A percentile compares a stretch with the other conserved stretches of the same genome.
Conservation (phyloP, 2,888 invertebrate species). For the Halictus ligatus region DNA sequence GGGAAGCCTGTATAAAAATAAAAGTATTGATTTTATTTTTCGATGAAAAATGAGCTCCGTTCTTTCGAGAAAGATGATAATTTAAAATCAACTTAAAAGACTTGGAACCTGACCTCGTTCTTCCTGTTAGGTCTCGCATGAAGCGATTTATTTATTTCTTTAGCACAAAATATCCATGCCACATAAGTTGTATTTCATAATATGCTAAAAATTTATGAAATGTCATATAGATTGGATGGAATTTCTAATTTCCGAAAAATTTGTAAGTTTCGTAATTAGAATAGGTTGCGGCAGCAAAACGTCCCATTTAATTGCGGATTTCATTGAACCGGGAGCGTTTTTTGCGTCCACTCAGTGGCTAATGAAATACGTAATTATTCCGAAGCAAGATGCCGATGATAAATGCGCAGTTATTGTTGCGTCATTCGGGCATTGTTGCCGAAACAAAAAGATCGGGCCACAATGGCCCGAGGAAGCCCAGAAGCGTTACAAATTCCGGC, state of each 20-base stretch:
- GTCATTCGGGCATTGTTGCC: constrained; percentile 40
- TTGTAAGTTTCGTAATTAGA: background rate
- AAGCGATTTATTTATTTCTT: background rate
- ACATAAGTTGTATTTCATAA: no score
- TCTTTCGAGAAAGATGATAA: background rate
- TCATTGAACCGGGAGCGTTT: background rate
- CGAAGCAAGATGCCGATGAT: constrained; percentile 37
- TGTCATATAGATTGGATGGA: no score
- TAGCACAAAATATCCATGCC: background rate
- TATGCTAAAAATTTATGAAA: no score
- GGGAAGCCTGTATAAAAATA: background rate
- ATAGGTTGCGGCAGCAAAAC: background rate
- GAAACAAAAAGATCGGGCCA: constrained; percentile 10
- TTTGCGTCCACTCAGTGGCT: constrained; percentile 15
- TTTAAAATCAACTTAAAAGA: background rate
- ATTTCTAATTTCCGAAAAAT: background rate
- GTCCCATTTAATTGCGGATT: background rate
- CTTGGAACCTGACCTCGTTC: background rate
- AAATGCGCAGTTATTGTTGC: constrained; percentile 47
- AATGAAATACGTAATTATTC: constrained; percentile 46
- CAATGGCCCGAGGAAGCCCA: background rate
- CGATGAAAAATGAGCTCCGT: background rate
- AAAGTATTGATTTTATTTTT: background rate
- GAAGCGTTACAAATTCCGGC: constrained; percentile 2
- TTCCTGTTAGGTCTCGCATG: background rate